A percentile compares a stretch with the other conserved stretches of the same genome.
Evolutionary conservation across 2,888 invertebrate species (phyloP).

Genomic region (Onthophagus sagittarius): DNA sequence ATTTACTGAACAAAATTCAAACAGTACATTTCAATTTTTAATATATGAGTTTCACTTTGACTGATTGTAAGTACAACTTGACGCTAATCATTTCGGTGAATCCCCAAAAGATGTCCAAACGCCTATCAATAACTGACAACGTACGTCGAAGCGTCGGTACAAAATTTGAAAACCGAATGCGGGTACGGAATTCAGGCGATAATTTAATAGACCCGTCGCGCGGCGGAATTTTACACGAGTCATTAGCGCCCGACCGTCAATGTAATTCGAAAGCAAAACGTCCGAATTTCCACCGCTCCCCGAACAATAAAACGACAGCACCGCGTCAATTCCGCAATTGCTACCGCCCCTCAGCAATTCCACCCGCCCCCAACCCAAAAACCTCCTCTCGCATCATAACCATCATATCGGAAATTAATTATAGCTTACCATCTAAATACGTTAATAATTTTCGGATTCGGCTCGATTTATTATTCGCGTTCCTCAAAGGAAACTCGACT

Average conservation of each 20-base stretch:
- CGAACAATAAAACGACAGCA: slow-evolving; percentile 8
- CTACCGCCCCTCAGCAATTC: background rate
- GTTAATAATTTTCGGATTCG: slow-evolving; percentile 2
- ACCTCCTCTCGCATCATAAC: background rate
- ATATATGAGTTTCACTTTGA: too few species aligned
- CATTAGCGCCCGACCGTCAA: slow-evolving; percentile 9
- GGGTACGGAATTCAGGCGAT: background rate
- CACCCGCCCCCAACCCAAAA: background rate
- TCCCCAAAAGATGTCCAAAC: background rate
- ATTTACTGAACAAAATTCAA: too few species aligned
- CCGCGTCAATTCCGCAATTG: slow-evolving; percentile 3
- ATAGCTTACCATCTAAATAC: slow-evolving; percentile 16
- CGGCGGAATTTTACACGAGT: slow-evolving; percentile 10
- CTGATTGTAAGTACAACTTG: too few species aligned
- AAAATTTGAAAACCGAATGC: background rate
- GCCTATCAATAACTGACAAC: background rate
- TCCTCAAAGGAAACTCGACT: slow-evolving; percentile 16
- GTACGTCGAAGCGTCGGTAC: background rate
- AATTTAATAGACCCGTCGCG: slow-evolving; percentile 5
- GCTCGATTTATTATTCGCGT: slow-evolving; percentile 18
- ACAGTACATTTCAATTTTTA: too few species aligned
- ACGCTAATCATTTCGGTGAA: background rate
- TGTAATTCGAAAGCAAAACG: slow-evolving; percentile 9
- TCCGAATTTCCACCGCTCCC: slow-evolving; percentile 3
- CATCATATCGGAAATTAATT: slow-evolving; percentile 16